Evolutionary conservation across 1,140 invertebrate genomes (phyloP).

Genomic region (Drosophila equinoxialis): DNA sequence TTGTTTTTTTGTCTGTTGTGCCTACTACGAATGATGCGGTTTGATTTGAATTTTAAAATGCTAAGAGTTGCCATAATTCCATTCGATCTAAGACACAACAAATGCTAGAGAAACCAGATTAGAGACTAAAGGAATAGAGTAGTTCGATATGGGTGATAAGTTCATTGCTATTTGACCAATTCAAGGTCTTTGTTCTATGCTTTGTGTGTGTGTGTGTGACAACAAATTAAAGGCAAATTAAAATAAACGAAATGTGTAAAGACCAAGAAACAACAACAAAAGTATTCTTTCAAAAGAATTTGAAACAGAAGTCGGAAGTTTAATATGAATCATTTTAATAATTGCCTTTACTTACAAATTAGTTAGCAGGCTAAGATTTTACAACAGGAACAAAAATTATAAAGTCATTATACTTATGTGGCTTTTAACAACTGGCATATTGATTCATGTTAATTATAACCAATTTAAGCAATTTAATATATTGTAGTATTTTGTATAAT

Average conservation of each 20-base stretch:
- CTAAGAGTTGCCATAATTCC: neutral
- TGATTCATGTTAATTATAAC: constrained; percentile 11
- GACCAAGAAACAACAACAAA: neutral
- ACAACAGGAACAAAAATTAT: constrained; percentile 32
- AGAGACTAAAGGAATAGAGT: neutral
- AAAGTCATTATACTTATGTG: constrained; percentile 25
- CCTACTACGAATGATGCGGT: constrained; percentile 8
- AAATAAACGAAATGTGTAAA: constrained; percentile 1
- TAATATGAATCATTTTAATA: constrained; percentile 14
- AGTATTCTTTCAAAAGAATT: neutral
- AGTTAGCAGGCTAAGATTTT: neutral
- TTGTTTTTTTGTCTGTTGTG: neutral
- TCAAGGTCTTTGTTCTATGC: constrained; percentile 23
- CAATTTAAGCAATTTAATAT: constrained; percentile 9
- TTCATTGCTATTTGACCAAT: constrained; percentile 39
- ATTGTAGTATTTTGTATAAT: constrained; percentile 5
- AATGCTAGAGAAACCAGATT: constrained; percentile 41
- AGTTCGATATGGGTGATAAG: constrained; percentile 43
- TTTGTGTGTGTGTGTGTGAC: constrained; percentile 1
- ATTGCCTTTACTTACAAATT: constrained; percentile 18
- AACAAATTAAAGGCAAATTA: constrained; percentile 32
- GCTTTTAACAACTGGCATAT: neutral
- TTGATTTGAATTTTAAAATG: constrained; percentile 27
- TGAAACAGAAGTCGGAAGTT: constrained; percentile 31
- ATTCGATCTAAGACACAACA: constrained; percentile 14